Evolutionary conservation across 2,797 vertebrate genomes (phyloP).

Genomic region (Tamandua tetradactyla): DNA sequence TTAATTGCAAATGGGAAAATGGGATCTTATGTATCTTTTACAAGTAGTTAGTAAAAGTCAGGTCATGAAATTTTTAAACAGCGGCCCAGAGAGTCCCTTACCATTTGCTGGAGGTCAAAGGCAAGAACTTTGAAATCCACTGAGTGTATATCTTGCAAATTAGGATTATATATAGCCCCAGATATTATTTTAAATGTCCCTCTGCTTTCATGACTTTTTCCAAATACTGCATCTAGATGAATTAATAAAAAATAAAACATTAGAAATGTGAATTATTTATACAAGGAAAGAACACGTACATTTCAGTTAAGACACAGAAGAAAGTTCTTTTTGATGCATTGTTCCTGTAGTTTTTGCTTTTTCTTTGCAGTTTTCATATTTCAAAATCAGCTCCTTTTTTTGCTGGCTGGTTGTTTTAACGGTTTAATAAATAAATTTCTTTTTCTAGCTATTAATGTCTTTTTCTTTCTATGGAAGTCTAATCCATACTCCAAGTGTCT

Average conservation of each 20-base stretch:
- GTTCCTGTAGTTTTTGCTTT: background rate
- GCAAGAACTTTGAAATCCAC: slow-evolving; percentile 87
- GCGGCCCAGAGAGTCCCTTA: slow-evolving; percentile 69
- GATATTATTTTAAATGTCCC: slow-evolving; percentile 85
- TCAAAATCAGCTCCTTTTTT: background rate
- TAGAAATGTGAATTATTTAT: background rate
- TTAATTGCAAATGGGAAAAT: background rate
- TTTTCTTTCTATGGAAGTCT: slow-evolving; percentile 38
- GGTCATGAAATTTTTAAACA: slow-evolving; percentile 17
- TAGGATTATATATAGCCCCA: slow-evolving; percentile 80
- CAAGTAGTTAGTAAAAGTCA: slow-evolving; percentile 15
- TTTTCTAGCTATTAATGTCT: background rate
- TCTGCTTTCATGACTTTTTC: slow-evolving; percentile 53
- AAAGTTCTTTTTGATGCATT: background rate
- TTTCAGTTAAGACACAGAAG: background rate
- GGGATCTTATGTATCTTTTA: background rate
- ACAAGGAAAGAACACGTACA: background rate
- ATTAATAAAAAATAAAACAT: slow-evolving; percentile 61
- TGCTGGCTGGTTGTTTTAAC: background rate
- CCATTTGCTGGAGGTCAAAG: slow-evolving; percentile 87
- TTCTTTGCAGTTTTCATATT: background rate
- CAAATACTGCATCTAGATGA: slow-evolving; percentile 66
- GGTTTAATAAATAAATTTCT: background rate
- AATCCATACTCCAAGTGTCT: background rate
- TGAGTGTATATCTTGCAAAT: slow-evolving; percentile 83